Evolutionary conservation across 2,113 vertebrate species (phyloP).

Genomic region (Zosterops japonicus): DNA sequence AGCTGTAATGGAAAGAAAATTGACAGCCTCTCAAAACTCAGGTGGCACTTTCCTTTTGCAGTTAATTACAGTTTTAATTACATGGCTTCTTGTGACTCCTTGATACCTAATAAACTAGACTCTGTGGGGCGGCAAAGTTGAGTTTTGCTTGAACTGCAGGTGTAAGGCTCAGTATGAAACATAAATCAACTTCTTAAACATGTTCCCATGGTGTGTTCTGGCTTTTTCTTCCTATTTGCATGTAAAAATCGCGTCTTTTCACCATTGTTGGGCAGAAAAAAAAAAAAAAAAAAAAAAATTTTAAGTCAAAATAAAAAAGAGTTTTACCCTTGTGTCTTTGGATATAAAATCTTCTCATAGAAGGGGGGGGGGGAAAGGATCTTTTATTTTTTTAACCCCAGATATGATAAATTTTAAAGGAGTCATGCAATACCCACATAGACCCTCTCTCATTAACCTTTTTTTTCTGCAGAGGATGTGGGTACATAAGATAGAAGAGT

Average conservation of each 20-base stretch:
- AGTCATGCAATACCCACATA: neutral
- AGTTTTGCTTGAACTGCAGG: constrained; percentile 86
- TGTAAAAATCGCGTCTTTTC: constrained; percentile 76
- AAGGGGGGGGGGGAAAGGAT: neutral
- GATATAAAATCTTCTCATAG: constrained; percentile 40
- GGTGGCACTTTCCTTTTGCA: constrained; percentile 83
- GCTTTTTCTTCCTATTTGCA: constrained; percentile 74
- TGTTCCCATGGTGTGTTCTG: constrained; percentile 76
- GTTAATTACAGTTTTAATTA: constrained; percentile 87
- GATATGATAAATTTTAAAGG: constrained; percentile 21
- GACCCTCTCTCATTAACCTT: neutral
- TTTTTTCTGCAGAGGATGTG: neutral
- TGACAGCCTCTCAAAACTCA: constrained; percentile 87
- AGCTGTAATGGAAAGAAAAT: constrained; percentile 82
- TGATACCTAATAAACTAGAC: constrained; percentile 86
- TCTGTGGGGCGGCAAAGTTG: constrained; percentile 82
- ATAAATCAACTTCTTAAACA: constrained; percentile 85
- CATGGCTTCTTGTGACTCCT: constrained; percentile 84
- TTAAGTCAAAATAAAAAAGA: constrained; percentile 11
- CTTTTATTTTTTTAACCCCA: neutral
- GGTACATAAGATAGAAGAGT: neutral
- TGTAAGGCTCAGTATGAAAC: constrained; percentile 79
- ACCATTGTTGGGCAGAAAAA: constrained; percentile 39
- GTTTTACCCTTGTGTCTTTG: constrained; percentile 54
- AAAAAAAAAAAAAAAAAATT: neutral